A percentile compares a stretch with the other conserved stretches of the same genome.
phyloP scores from a whole-genome alignment of 2,888 invertebrate genomes.

The Euspilapteryx auroguttella region DNA sequence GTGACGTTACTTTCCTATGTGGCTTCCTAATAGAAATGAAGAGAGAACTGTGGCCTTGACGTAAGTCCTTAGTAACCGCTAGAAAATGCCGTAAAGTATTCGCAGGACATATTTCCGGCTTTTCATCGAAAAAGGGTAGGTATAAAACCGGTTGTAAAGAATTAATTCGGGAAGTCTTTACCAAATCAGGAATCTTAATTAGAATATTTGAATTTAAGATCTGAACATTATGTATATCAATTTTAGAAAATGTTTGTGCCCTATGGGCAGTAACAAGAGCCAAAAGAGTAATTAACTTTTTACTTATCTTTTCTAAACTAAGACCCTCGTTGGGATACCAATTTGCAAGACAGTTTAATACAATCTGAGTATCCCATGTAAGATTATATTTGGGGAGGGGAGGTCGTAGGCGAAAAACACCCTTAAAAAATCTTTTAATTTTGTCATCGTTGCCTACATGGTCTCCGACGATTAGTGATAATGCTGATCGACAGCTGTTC shows the following conservation, averaged over 20 bases:
- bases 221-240: neutral
- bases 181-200: neutral
- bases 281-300: neutral
- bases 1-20: slow-evolving; percentile 4
- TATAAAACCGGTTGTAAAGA: neutral
- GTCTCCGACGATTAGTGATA: slow-evolving; percentile 2
- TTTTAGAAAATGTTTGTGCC: neutral
- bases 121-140: neutral
- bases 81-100: neutral
- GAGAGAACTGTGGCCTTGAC: slow-evolving; percentile 2
- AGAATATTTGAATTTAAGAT: neutral
- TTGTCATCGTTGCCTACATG: slow-evolving; percentile 1
- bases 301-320: neutral
- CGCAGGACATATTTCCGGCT: neutral
- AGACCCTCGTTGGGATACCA: neutral
- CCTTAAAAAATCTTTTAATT: slow-evolving; percentile 8
- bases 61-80: neutral
- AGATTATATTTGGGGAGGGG: neutral
- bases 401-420: slow-evolving; percentile 6
- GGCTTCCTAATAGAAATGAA: slow-evolving; percentile 6
- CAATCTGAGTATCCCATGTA: neutral
- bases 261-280: neutral
- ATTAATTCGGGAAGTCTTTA: neutral
- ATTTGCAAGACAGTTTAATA: neutral
- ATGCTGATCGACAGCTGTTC: slow-evolving; percentile 6